phyloP scores from a whole-genome alignment of 92 coral and sea anemone species.

The Umimayanthus kanabou region DNA sequence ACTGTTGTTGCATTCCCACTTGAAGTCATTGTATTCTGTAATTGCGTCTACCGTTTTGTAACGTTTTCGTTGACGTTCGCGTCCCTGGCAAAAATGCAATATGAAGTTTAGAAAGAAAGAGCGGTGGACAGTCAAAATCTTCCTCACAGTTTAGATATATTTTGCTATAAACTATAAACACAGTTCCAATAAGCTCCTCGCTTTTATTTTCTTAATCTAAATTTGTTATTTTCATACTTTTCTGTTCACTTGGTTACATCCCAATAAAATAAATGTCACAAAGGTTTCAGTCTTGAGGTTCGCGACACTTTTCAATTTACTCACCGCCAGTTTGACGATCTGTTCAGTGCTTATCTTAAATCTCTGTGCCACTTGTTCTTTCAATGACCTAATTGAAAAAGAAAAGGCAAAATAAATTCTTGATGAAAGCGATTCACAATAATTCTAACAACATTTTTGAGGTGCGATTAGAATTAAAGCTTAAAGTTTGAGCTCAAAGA shows the following conservation, averaged over 20 bases:
- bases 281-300: not conserved
- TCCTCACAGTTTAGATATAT: no score
- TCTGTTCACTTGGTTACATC: not conserved
- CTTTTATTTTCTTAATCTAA: not conserved
- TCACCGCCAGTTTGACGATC: constrained; percentile 19
- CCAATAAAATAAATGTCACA: not conserved
- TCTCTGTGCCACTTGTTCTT: constrained; percentile 18
- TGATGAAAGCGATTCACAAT: no score
- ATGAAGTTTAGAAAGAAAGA: no score
- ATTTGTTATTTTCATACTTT: not conserved
- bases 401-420: no score
- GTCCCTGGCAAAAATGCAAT: no score
- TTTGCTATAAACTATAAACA: no score
- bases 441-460: no score
- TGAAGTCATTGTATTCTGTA: no score
- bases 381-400: not conserved
- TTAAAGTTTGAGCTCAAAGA: not conserved
- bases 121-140: no score
- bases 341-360: constrained; percentile 5
- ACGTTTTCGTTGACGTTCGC: no score
- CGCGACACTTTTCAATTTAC: not conserved
- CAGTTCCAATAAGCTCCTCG: not conserved
- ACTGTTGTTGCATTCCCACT: no score
- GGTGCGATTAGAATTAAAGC: not conserved
- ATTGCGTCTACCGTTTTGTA: no score